phyloP scores from a whole-genome alignment of 2,888 invertebrate species.

The Leptopilina syphax region DNA sequence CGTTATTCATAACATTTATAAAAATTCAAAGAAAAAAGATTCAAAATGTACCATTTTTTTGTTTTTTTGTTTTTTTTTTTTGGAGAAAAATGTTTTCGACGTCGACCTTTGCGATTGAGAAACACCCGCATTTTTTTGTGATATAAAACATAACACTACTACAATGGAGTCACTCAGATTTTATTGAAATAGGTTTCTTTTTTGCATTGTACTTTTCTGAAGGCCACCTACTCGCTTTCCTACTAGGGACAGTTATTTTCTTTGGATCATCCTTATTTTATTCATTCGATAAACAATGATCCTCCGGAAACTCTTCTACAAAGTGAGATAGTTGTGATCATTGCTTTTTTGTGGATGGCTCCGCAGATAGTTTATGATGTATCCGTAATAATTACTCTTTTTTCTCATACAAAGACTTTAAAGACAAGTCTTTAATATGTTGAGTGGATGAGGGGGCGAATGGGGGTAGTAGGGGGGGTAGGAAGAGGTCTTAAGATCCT shows the following conservation, averaged over 20 bases:
- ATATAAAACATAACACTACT: constrained; percentile 24
- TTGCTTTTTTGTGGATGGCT: constrained; percentile 61
- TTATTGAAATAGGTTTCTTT: not conserved
- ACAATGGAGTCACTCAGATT: constrained; percentile 13
- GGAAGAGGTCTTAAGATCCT: constrained; percentile 71
- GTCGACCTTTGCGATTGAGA: constrained; percentile 1
- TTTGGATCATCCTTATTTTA: constrained; percentile 37
- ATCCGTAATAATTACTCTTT: constrained; percentile 55
- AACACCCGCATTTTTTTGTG: constrained; percentile 1
- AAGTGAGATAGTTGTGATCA: constrained; percentile 47
- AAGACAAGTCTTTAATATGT: constrained; percentile 57
- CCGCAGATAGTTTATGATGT: constrained; percentile 56
- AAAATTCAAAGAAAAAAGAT: constrained; percentile 26
- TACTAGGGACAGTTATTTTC: constrained; percentile 31
- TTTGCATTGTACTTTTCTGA: constrained; percentile 35
- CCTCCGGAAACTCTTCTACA: constrained; percentile 38
- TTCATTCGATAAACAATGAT: constrained; percentile 40
- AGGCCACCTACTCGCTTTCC: constrained; percentile 33
- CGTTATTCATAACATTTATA: constrained; percentile 35
- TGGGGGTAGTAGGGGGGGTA: no score
- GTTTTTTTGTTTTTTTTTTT: no score
- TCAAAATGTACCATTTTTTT: constrained; percentile 41
- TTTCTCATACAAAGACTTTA: constrained; percentile 67
- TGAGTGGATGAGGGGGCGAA: constrained; percentile 53
- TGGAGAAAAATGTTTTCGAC: constrained; percentile 16